Percentiles rank a stretch among this genome's conserved stretches.
phyloP scores from a whole-genome alignment of 2,797 vertebrate species.

The Alfaro cultratus region DNA sequence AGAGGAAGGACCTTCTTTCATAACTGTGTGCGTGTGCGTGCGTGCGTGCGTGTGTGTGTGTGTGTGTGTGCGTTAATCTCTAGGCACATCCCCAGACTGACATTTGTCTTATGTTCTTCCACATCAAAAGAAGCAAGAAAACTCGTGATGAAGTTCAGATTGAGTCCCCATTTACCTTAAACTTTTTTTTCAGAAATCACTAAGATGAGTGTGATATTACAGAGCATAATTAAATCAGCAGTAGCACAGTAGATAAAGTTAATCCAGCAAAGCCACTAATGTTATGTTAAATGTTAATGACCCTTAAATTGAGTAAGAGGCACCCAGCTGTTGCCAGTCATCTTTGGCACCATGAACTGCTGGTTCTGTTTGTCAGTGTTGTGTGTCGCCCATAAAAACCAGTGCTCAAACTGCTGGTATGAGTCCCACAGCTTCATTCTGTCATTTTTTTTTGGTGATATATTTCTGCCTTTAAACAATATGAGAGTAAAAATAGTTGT shows the following conservation, averaged over 20 bases:
- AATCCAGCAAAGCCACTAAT: conserved; percentile 69
- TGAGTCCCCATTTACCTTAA: conserved; percentile 20
- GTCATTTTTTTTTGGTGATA: conserved; percentile 20
- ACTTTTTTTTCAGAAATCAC: conserved; percentile 48
- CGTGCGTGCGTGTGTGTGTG: no score
- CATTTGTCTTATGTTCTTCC: conserved; percentile 61
- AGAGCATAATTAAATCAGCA: conserved; percentile 77
- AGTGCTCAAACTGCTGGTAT: not conserved
- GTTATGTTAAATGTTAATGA: conserved; percentile 79
- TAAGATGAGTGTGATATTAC: conserved; percentile 51
- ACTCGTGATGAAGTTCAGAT: conserved; percentile 30
- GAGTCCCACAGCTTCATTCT: conserved; percentile 11
- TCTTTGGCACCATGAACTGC: conserved; percentile 64
- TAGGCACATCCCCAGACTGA: conserved; percentile 22
- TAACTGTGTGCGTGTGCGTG: conserved; percentile 14
- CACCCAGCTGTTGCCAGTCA: conserved; percentile 73
- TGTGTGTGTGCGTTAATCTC: conserved; percentile 30
- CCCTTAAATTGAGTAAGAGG: conserved; percentile 75
- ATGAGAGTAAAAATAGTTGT: not conserved
- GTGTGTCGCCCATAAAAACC: conserved; percentile 36
- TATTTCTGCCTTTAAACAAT: conserved; percentile 14
- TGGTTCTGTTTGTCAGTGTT: conserved; percentile 51
- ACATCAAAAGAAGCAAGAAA: conserved; percentile 59
- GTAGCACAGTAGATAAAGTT: conserved; percentile 73
- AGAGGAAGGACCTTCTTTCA: conserved; percentile 64